Base-by-base conservation (phyloP, 2,888 invertebrate genomes). In the Zhuqinia jingwanae region DNA sequence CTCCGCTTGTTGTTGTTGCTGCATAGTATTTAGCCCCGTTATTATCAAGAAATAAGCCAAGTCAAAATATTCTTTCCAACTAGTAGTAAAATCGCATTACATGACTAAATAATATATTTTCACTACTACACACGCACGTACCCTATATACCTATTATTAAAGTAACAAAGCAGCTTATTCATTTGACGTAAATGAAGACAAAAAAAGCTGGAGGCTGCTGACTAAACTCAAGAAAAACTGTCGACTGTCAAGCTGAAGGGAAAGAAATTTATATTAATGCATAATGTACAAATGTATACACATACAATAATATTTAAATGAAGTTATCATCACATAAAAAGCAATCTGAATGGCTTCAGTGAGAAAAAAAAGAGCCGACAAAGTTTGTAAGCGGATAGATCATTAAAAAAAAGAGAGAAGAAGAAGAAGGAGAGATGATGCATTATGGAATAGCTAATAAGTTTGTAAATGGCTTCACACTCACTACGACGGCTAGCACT, bases 291-390 rank as follows among this genome's bases (percentile, higher is more conserved):
- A n/a, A n/a, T n/a, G n/a, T n/a, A n/a, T n/a, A n/a, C n/a, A n/a
- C n/a, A n/a, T n/a, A n/a, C n/a, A 56, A 56, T 53, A 56, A 53
- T 75, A 73, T 73, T 47, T 73, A 50, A 73, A 73, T 73, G 73
- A 73, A 73, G 53, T 75, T 27, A 75, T 75, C 30, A 53, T 36
- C 75, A 20, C 20, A 36, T 42, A 73, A 45, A 70, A 73, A 75
- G 25, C 17, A 36, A 42, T 65, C 36, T 65, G 25, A 17, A 65
- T 65, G 65, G 65, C 17, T 65, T 65, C 65, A 50, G 17, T 53
- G n/a, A n/a, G 50, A 50, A 36, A 20, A 53, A 75, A 75, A 53
- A 27, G 15, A 20, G 65, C 65, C 65, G 65, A 65, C 65, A 65
- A 65, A 65, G 60, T 60, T n/a, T 36, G 63, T 36, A 65, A 27